These are phyloP conservation scores for Pseudococcus longispinus DNA, from an alignment of 2,888 invertebrate genomes.

Conservation along the genomic window DNA sequence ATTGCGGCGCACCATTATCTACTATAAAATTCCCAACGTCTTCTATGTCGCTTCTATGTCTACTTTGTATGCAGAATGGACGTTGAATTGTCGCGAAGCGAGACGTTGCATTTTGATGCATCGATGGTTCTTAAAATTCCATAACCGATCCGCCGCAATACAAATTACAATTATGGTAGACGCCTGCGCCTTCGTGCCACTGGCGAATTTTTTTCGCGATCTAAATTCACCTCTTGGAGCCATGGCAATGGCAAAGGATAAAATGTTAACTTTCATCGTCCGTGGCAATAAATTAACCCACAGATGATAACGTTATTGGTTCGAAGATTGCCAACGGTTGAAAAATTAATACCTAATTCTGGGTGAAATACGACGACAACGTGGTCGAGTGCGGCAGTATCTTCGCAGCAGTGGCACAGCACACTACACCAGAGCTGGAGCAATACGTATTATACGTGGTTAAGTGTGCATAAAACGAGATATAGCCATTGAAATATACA, in stretches of 20 bases:
- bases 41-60: neutral
- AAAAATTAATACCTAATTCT: neutral
- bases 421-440: neutral
- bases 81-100: neutral
- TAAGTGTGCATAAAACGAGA: neutral
- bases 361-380: neutral
- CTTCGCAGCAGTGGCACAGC: too few relatives aligned
- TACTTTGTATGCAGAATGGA: neutral
- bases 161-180: constrained; percentile 8
- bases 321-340: neutral
- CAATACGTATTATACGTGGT: neutral
- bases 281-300: neutral
- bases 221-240: neutral
- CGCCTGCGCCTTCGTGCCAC: neutral
- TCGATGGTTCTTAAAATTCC: neutral
- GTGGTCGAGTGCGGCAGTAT: neutral
- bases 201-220: neutral
- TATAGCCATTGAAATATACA: neutral
- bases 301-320: neutral
- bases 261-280: too few relatives aligned
- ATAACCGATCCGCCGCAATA: neutral
- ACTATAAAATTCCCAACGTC: neutral
- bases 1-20: neutral
- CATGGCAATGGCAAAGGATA: too few relatives aligned
- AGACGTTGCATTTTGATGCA: constrained; percentile 22